Base-by-base conservation (phyloP, 1,140 invertebrate genomes). In the Copidosoma floridanum region DNA sequence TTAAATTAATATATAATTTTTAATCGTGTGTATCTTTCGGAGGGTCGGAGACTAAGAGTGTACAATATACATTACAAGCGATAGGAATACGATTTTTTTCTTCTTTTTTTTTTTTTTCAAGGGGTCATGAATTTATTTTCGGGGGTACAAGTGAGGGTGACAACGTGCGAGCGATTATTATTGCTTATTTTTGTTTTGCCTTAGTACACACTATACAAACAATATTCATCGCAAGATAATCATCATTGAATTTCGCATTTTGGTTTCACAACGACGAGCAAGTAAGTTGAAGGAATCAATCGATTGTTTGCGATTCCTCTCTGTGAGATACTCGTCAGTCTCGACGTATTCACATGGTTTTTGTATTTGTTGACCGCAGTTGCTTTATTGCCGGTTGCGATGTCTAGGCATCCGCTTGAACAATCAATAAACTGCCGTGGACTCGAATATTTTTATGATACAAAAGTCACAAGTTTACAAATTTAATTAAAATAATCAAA, bases 1-100 rank as follows among this genome's bases (percentile, higher is more conserved):
- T 78, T 78, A 78, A 78, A 78, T 78, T 77, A 78, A 78, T 79
- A 74, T 79, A 77, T 76, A 78, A 76, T 78, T 78, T 71, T 79
- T 75, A 78, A 71, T 77, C 72, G 70, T 71, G 71, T 78, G 71
- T 68, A 71, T 76, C 61, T 73, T 65, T 63, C 63, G 66, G 66
- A 69, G 57, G 66, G 64, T 65, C 63, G 55, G 66, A 67, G 60
- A 68, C 65, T 67, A 65, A 71, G 62, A 71, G 75, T 79, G 69
- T 78, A 78, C 75, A 79, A 80, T 78, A 77, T 77, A 78, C 74
- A 79, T 75, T 78, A 78, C 75, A 78, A 79, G 73, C 74, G 71
- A 76, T 74, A 73, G 71, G 71, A 77, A 78, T 79, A 79, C 73
- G 69, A 68, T 72, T 73, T 51, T n/a, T 51, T 43, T 47, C 44